These are phyloP conservation scores for Clarias batrachus DNA, from an alignment of 2,113 vertebrate genomes.

Conservation along the genomic window DNA sequence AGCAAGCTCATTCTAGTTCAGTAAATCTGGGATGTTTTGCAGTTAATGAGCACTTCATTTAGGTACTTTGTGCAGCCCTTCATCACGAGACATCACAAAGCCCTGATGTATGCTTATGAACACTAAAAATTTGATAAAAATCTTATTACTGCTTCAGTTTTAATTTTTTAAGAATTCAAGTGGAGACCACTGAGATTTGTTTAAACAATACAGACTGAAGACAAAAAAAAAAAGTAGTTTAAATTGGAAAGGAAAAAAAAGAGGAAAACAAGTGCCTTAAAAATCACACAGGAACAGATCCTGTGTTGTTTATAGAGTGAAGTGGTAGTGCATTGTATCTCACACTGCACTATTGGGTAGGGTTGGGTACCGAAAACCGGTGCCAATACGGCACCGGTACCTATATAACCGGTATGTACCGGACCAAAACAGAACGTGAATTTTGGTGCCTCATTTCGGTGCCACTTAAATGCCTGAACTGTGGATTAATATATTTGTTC, in stretches of 20 bases:
- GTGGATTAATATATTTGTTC: too few relatives aligned
- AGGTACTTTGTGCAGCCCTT: neutral
- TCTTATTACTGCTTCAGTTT: neutral
- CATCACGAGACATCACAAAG: neutral
- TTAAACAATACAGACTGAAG: neutral
- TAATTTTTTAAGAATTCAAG: neutral
- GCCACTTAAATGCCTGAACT: too few relatives aligned
- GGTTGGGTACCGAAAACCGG: too few relatives aligned
- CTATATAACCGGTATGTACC: too few relatives aligned
- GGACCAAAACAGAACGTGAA: too few relatives aligned
- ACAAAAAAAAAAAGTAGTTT: neutral
- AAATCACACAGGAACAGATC: neutral
- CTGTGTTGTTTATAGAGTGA: neutral
- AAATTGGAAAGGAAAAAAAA: neutral
- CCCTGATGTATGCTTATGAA: neutral
- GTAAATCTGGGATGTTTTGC: neutral
- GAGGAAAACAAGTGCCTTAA: neutral
- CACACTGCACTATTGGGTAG: too few relatives aligned
- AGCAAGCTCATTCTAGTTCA: neutral
- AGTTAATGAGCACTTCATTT: neutral
- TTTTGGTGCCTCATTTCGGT: too few relatives aligned
- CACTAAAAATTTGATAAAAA: neutral
- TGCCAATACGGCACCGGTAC: too few relatives aligned
- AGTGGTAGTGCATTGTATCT: neutral
- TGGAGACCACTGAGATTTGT: neutral